Conservation (phyloP, 2,797 vertebrate species). For the Malurus leucopterus region DNA sequence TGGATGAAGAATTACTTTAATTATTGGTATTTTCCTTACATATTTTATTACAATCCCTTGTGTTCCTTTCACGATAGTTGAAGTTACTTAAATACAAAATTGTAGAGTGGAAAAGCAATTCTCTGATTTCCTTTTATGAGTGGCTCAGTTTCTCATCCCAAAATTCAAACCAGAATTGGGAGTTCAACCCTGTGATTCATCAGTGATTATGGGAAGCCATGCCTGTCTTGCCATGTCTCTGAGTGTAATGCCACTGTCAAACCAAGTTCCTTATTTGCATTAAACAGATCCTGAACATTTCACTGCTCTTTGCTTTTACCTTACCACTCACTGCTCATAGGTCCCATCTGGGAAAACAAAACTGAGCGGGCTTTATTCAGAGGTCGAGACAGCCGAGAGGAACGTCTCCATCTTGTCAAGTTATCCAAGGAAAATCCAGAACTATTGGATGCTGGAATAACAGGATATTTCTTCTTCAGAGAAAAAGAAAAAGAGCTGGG, state of each 20-base stretch:
- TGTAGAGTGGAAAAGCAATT: background rate
- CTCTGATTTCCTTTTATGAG: background rate
- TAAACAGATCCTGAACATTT: background rate
- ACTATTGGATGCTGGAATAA: slow-evolving; percentile 90
- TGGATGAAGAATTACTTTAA: background rate
- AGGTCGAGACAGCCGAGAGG: slow-evolving; percentile 89
- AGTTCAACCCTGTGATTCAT: background rate
- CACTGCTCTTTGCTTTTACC: slow-evolving; percentile 16
- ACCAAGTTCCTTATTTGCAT: background rate
- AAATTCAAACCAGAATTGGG: background rate
- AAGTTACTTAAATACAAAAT: background rate
- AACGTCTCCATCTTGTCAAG: slow-evolving; percentile 83
- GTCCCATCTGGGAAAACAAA: slow-evolving; percentile 88
- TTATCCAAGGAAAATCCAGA: slow-evolving; percentile 84
- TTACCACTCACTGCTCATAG: slow-evolving; percentile 59
- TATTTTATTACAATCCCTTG: background rate
- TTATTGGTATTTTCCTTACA: background rate
- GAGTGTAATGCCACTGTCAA: background rate
- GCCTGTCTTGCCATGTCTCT: background rate
- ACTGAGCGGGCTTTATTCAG: slow-evolving; percentile 86
- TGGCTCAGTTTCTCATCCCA: background rate
- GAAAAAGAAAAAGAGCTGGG: slow-evolving; percentile 87
- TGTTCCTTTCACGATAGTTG: background rate
- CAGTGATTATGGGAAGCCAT: background rate
- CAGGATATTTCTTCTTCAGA: slow-evolving; percentile 92